Evolutionary conservation across 2,113 vertebrate genomes (phyloP).

Genomic region (Pseudorectes ferrugineus): DNA sequence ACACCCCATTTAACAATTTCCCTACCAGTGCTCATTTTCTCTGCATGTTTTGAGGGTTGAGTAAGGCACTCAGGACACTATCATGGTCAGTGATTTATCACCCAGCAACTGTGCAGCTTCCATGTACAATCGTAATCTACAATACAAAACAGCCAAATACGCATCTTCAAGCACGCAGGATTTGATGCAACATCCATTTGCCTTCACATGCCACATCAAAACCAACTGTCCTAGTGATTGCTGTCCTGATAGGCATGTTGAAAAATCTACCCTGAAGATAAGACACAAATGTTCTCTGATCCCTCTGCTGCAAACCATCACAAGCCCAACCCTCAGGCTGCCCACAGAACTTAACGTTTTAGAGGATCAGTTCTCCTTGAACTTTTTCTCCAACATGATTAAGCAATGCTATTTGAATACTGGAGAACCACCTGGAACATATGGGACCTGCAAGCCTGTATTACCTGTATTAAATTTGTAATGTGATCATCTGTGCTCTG

Average conservation of each 20-base stretch:
- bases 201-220: neutral
- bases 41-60: neutral
- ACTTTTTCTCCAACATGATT: neutral
- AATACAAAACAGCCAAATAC: neutral
- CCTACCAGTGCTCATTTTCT: neutral
- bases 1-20: neutral
- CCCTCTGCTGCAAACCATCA: neutral
- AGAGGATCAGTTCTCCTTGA: neutral
- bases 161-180: neutral
- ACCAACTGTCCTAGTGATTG: neutral
- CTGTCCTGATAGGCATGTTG: neutral
- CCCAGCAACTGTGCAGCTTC: neutral
- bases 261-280: neutral
- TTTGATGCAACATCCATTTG: neutral
- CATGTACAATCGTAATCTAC: neutral
- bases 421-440: neutral
- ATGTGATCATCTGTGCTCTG: neutral
- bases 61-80: neutral
- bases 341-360: rapidly evolving
- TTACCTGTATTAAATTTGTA: neutral
- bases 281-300: neutral
- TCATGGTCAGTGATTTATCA: neutral
- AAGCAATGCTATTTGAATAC: neutral
- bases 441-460: neutral
- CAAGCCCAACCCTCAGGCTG: neutral